Evolutionary conservation across 2,113 vertebrate species (phyloP), one percentile per base, ranked within the genome.

Genomic region (Triplophysa dalaica): DNA sequence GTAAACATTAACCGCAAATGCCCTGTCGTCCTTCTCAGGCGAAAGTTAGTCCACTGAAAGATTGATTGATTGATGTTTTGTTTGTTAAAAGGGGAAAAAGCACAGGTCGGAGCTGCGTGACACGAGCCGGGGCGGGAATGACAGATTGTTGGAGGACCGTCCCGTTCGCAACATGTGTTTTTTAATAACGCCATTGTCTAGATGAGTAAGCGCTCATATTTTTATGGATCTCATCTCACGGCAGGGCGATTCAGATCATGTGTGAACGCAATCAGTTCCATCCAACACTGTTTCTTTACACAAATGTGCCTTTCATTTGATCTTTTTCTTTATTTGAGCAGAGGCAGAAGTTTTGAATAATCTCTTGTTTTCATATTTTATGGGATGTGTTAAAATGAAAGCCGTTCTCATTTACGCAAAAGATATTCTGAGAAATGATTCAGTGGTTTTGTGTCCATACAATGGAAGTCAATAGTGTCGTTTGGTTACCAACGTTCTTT

Each of bases 41-140:
- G 43, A 75, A 29, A 43, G 61, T 78, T 72, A 68, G 56, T 61
- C 9, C 58, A 75, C 56, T 78, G 70, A 81, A 62, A 60, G 74
- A 66, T 81, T 77, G 79, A 82, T 64, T 64, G 81, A 82, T 50
- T 56, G 77, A 81, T 67, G 74, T 73, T 79, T 83, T 84, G 74
- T 82, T 83, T 77, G 75, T 61, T 38, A 72, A 75, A 26, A 80
- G 38, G 13, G 70, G 45, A 80, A 64, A 61, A 33, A 66, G 24
- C 74, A 69, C 33, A 79, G 26, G 69, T 82, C 62, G 79, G 33
- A 72, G n/a, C 76, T 64, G n/a, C n/a, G 43, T 80, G 81, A 79
- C 62, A 26, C 78, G 75, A 81, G 69, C 79, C 63, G 33, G 26
- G 58, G 38, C 56, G 64, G 73, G 66, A 78, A 43, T 76, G 83